Conservation (phyloP, 1,140 invertebrate species). For the Sarcophaga peregrina region DNA sequence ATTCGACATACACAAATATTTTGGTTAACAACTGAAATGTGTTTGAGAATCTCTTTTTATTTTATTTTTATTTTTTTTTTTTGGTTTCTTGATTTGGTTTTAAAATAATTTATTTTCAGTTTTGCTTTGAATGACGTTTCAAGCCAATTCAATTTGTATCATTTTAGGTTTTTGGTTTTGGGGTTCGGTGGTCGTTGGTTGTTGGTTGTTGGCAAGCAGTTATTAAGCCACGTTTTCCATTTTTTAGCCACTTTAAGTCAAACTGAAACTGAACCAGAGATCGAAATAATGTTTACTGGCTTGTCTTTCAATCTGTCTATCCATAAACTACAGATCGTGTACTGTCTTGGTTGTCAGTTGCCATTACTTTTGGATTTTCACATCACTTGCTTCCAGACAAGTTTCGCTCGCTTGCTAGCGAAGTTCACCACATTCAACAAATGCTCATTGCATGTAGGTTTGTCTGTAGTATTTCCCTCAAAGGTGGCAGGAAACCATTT, state of each 20-base stretch:
- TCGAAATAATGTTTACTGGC: constrained; percentile 34
- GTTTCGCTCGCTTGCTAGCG: neutral
- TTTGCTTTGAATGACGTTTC: constrained; percentile 23
- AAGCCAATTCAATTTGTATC: constrained; percentile 24
- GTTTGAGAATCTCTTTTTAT: no score
- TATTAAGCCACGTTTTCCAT: constrained; percentile 17
- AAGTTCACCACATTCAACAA: constrained; percentile 2
- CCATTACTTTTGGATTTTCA: constrained; percentile 35
- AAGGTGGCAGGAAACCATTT: neutral
- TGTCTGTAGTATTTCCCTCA: neutral
- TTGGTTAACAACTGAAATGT: no score
- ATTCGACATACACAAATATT: no score
- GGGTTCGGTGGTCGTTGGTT: constrained; percentile 14
- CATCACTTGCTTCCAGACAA: constrained; percentile 35
- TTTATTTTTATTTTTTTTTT: no score
- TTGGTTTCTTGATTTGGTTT: no score
- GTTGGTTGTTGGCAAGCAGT: constrained; percentile 28
- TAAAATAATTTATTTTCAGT: no score
- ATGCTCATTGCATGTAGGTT: neutral
- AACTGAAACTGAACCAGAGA: neutral
- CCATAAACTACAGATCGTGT: constrained; percentile 35
- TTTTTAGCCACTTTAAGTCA: constrained; percentile 2
- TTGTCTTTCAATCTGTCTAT: constrained; percentile 42
- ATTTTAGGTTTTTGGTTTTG: constrained; percentile 23
- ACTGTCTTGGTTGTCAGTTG: constrained; percentile 38